Evolutionary conservation across 2,113 vertebrate genomes (phyloP), one percentile per base, ranked within the genome.

Genomic region (Neolamprologus toae): DNA sequence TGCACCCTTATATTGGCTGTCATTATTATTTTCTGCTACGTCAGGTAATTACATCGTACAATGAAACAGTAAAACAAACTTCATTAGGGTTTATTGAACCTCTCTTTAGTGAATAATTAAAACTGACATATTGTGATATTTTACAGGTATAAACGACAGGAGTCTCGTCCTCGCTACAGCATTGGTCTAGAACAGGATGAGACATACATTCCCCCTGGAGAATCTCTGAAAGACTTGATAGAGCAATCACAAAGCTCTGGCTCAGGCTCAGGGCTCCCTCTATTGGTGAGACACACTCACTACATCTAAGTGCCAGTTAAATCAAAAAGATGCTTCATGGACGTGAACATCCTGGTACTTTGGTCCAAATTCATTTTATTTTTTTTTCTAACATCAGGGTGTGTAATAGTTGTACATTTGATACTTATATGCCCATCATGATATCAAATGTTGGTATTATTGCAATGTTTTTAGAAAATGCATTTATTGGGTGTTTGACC

Each of bases 171-270:
- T 2, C 97, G 95, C 3, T 99, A 99, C 95, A 99, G 97, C 91
- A 98, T 99, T 2, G 97, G 98, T n/a, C 95, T 99, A 57, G 98
- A 98, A 90, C 98, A 98, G 90, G 98, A 98, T 5, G 98, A 99
- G 93, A 98, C 97, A 2, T 99, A 96, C 90, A 98, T 98, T 82
- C 98, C 98, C 42, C 95, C 97, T 0, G 98, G 98, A 91, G 98
- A 99, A 80, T 98, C 98, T 28, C 96, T 99, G 91, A 98, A 98
- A 92, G 98, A 99, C 94, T 93, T 99, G 33, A 98, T 99, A 4
- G 97, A 99, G 89, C 98, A 98, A 94, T 99, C 98, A 8, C 98
- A 98, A 87, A 99, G 98, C 95, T 99, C 98, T 2, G 98, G 98
- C 87, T 99, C 98, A 7, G 98, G 98, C 47, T 99, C 98, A 5